Evolutionary conservation across 1,140 invertebrate species (phyloP), one percentile per base, ranked within the genome.

Genomic region (Drosophila bifasciata): DNA sequence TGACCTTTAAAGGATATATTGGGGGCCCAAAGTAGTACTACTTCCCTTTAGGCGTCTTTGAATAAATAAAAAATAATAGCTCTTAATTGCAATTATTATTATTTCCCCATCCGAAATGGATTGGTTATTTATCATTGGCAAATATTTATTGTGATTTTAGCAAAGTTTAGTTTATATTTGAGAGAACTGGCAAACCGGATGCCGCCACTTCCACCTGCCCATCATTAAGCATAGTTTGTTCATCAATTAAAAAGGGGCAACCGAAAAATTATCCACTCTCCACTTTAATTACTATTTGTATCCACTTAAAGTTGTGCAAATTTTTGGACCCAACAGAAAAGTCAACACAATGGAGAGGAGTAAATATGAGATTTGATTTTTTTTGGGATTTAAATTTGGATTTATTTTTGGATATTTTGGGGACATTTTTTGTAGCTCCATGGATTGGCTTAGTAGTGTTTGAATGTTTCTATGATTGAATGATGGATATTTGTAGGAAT

Each of bases 31-130:
- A 5, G 36, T n/a, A 13, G 3, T 16, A 1, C 16, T 9, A 40
- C 19, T 21, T 5, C 17, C 9, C 3, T 5, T 16, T 39, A 62
- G 5, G 5, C 11, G 7, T 16, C n/a, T 9, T 11, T 58, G 21
- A 61, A 50, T 45, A 74, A 83, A 83, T 59, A 83, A 19, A 28
- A 28, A 58, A 53, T 58, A 57, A 58, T 50, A 74, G 53, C 79
- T 58, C 58, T 74, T 78, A 84, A 70, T 83, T 78, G 70, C 63
- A 48, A 74, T 78, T 60, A 64, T 68, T 80, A 74, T 78, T 60
- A 64, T 68, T 80, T 66, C 60, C 60, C 45, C 40, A 52, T 50
- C 46, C 32, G n/a, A n/a, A 13, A 4, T 13, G 32, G 32, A 9
- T 3, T 32, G 28, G 32, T 5, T 78, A 45, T 84, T 74, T 74